Percentiles rank a stretch among this genome's conserved stretches.
These are phyloP conservation scores for Sphecodes monilicornis DNA, from an alignment of 2,888 invertebrate genomes.

Conservation along the genomic window DNA sequence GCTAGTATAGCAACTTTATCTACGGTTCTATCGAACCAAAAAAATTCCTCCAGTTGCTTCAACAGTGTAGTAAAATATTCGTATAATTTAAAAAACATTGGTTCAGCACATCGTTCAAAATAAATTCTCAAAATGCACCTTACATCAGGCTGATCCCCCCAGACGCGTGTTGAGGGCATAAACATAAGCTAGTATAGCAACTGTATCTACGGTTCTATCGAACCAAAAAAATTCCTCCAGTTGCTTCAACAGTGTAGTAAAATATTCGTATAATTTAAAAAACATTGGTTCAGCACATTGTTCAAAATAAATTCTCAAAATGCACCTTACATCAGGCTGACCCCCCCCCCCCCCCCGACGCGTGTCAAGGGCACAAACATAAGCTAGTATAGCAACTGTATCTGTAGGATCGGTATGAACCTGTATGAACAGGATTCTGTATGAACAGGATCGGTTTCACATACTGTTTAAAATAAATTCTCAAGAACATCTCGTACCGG, in stretches of 20 bases:
- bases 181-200: background rate
- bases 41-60: background rate
- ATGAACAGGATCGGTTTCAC: background rate
- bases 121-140: background rate
- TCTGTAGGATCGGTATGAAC: no score
- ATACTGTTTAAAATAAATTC: background rate
- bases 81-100: no score
- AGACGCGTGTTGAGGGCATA: background rate
- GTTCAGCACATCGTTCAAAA: no score
- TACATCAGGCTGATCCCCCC: background rate
- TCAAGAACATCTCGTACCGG: background rate
- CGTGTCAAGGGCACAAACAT: background rate
- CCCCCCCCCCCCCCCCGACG: fast-evolving
- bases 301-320: background rate
- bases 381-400: background rate
- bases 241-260: background rate
- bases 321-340: background rate
- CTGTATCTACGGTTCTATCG: background rate
- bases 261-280: background rate
- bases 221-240: background rate
- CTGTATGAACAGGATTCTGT: no score
- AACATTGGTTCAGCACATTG: background rate
- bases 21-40: background rate
- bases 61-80: background rate
- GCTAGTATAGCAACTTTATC: no score